phyloP scores from a whole-genome alignment of 2,113 vertebrate genomes.

The Burhinus oedicnemus region DNA sequence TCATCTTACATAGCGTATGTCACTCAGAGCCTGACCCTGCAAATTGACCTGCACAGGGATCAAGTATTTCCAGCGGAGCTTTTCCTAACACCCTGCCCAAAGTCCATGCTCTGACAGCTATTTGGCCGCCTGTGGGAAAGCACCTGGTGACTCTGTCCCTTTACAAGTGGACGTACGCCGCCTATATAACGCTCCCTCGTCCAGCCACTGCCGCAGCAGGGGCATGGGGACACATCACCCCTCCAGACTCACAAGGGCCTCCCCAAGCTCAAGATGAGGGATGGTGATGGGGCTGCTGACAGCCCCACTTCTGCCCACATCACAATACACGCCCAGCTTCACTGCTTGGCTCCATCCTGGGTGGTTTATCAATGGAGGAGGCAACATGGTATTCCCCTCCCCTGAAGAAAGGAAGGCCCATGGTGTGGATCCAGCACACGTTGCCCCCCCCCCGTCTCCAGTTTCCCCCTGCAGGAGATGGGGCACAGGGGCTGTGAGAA shows the following conservation, averaged over 20 bases:
- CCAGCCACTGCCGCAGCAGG: too few relatives aligned
- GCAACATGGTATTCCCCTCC: too few relatives aligned
- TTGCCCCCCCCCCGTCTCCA: fast-evolving
- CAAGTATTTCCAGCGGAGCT: fast-evolving
- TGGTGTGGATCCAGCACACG: fast-evolving
- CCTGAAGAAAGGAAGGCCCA: fast-evolving
- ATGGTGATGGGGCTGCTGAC: background rate
- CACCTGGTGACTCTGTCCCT: background rate
- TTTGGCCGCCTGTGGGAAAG: background rate
- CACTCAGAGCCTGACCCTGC: background rate
- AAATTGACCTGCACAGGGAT: background rate
- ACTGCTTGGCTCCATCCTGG: background rate
- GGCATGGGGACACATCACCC: fast-evolving
- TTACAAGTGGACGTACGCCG: fast-evolving
- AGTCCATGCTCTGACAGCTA: background rate
- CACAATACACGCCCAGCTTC: fast-evolving
- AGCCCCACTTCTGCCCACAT: background rate
- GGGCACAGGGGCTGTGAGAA: background rate
- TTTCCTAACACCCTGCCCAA: background rate
- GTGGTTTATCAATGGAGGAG: background rate
- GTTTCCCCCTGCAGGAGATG: background rate
- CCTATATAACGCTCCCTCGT: too few relatives aligned
- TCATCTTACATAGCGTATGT: fast-evolving
- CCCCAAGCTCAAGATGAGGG: background rate
- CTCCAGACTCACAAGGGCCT: background rate